Evolutionary conservation across 2,797 vertebrate genomes (phyloP).

Genomic region (Argyrosomus regius): DNA sequence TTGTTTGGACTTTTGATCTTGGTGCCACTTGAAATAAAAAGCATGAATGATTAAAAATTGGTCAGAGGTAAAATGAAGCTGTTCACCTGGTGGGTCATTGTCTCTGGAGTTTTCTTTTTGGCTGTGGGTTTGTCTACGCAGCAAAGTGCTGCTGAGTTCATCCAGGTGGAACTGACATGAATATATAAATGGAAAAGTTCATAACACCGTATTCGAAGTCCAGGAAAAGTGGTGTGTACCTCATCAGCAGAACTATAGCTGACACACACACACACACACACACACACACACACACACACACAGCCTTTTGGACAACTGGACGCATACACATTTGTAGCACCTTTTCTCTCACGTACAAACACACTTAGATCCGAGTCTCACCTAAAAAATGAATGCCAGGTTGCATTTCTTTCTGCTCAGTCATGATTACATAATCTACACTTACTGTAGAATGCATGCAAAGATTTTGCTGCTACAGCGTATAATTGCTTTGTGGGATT

Average conservation of each 20-base stretch:
- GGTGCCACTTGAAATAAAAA: conserved; percentile 16
- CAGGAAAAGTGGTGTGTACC: conserved; percentile 14
- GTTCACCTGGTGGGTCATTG: conserved; percentile 12
- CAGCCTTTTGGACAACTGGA: neutral
- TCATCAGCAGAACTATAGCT: conserved; percentile 49
- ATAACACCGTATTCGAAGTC: conserved; percentile 22
- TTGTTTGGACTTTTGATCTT: conserved; percentile 21
- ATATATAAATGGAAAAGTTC: conserved; percentile 41
- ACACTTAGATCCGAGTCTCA: conserved; percentile 4
- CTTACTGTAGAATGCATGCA: conserved; percentile 52
- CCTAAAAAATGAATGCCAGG: conserved; percentile 36
- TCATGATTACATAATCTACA: conserved; percentile 57
- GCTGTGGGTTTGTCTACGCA: neutral
- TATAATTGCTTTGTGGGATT: conserved; percentile 41
- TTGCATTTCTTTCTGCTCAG: conserved; percentile 54
- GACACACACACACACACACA: neutral
- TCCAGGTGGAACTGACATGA: conserved; percentile 24
- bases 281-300: neutral
- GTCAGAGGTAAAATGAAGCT: conserved; percentile 6
- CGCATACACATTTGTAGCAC: neutral
- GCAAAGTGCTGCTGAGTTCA: conserved; percentile 29
- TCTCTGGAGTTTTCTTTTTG: conserved; percentile 1
- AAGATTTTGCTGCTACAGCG: conserved; percentile 42
- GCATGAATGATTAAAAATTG: conserved; percentile 17
- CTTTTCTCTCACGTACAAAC: neutral